Conservation (phyloP, 2,888 invertebrate genomes). For the Tenthredo amoena region DNA sequence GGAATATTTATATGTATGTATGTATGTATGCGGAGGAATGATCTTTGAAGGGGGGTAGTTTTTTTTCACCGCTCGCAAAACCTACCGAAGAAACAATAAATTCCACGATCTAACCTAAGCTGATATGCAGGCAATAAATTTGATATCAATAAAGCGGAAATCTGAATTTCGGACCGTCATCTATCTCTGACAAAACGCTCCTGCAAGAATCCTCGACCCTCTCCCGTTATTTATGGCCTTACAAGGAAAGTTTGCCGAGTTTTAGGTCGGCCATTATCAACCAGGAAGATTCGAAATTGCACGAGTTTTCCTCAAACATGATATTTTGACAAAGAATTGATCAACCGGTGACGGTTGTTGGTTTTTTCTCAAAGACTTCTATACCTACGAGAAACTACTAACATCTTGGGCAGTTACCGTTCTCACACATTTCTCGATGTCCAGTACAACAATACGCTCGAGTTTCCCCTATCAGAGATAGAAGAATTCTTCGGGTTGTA, state of each 20-base stretch:
- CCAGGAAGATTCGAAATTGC: constrained; percentile 41
- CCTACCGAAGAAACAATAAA: constrained; percentile 45
- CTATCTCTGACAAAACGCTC: constrained; percentile 48
- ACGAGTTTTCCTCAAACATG: constrained; percentile 35
- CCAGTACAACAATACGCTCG: constrained; percentile 1
- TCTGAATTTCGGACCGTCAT: constrained; percentile 52
- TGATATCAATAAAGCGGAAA: constrained; percentile 51
- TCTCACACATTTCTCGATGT: background rate
- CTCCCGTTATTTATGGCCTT: constrained; percentile 34
- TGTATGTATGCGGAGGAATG: constrained; percentile 7
- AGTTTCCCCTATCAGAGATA: constrained; percentile 2
- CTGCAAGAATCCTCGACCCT: constrained; percentile 45
- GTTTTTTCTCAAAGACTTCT: background rate
- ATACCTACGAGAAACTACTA: background rate
- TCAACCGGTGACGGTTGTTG: background rate
- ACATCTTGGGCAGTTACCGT: background rate
- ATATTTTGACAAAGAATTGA: constrained; percentile 44
- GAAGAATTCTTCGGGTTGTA: constrained; percentile 19
- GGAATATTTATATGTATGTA: background rate
- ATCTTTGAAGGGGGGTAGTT: background rate
- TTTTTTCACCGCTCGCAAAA: background rate
- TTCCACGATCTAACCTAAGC: constrained; percentile 31
- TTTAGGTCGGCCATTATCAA: constrained; percentile 43
- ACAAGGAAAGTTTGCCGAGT: constrained; percentile 43
- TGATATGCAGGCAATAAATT: constrained; percentile 50